Evolutionary conservation across 1,140 invertebrate species (phyloP), one percentile per base, ranked within the genome.

Genomic region (Fopius arisanus): DNA sequence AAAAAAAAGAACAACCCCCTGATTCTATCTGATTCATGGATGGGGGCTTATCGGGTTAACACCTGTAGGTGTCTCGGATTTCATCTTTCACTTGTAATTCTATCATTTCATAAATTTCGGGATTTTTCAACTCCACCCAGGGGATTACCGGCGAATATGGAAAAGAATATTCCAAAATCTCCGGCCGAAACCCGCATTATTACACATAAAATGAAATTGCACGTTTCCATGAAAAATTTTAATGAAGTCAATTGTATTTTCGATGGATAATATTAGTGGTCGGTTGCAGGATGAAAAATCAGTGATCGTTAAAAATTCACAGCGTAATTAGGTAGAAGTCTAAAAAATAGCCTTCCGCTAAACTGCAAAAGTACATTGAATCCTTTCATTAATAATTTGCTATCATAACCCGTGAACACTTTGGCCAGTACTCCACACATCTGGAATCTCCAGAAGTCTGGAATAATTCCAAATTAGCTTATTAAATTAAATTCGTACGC

Each of bases 401-500:
- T 41, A 70, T 37, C 28, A 70, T 33, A 29, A 16, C 23, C 6
- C 19, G 1, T 65, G 68, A 63, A 74, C 21, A 82, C 79, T 82
- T 80, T 80, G 67, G 76, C 68, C 76, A 68, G 78, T 67, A 78
- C 68, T 54, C 59, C 51, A 19, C 72, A 67, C 67, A 69, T 72
- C 68, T 77, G 76, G 79, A 79, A 81, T 77, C 81, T 76, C 77
- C 70, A 77, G 76, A 70, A 78, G 66, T 62, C 78, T 83, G 81
- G 79, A 78, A 62, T 66, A 43, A 48, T 72, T 76, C 80, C 82
- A 83, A 83, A 83, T 82, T 81, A 81, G 78, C 78, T 83, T 82
- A 82, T 83, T 83, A 83, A 82, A 81, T 78, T 82, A 81, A 59
- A 79, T 77, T 78, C 80, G 72, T 77, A 76, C 72, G 54, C 75